Conservation (phyloP, 2,113 vertebrate species). For the Nothobranchius kuhntae region DNA sequence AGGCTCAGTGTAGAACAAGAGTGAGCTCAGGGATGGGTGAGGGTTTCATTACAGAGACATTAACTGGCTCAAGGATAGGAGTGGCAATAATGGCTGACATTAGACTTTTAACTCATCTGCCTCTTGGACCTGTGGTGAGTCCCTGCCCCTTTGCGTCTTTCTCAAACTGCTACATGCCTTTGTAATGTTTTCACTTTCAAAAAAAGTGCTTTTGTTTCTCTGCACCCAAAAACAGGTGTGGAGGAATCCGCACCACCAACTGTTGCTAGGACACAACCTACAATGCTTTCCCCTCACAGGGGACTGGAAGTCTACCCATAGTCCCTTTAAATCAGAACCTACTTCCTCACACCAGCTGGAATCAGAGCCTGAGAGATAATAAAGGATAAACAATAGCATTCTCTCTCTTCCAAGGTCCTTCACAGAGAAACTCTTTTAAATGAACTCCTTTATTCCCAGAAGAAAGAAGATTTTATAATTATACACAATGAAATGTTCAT, state of each 20-base stretch:
- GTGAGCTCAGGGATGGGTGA: slow-evolving; percentile 68
- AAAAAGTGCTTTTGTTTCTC: slow-evolving; percentile 38
- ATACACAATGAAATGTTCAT: no score
- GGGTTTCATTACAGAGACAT: slow-evolving; percentile 70
- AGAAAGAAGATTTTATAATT: no score
- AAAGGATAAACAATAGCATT: no score
- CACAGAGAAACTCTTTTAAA: no score
- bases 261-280: no score
- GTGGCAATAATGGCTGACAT: slow-evolving; percentile 73
- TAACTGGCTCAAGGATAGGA: slow-evolving; percentile 69
- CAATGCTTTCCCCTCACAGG: no score
- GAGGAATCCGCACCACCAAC: slow-evolving; percentile 16
- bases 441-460: no score
- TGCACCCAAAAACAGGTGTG: slow-evolving; percentile 38
- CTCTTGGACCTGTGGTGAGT: slow-evolving; percentile 48
- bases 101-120: slow-evolving; percentile 69
- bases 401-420: no score
- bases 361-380: no score
- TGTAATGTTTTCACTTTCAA: slow-evolving; percentile 38
- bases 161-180: slow-evolving; percentile 29
- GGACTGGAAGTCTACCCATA: no score
- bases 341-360: no score
- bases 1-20: slow-evolving; percentile 59
- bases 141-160: slow-evolving; percentile 30
- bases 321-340: no score